phyloP scores from a whole-genome alignment of 2,113 vertebrate genomes.

The Rhipidura dahli region DNA sequence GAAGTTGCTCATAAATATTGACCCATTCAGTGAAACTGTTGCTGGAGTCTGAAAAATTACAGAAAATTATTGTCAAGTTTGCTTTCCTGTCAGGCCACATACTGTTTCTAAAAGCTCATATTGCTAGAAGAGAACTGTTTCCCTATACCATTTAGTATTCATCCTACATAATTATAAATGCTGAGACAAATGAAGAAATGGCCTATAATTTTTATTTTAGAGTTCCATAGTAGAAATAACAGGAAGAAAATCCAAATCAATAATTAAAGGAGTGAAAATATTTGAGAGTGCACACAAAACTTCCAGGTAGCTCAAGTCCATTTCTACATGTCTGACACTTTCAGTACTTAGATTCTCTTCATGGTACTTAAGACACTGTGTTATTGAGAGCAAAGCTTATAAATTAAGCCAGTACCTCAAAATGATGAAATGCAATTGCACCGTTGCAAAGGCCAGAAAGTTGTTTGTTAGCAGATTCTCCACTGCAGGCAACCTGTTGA shows the following conservation, averaged over 20 bases:
- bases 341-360: neutral
- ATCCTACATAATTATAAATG: neutral
- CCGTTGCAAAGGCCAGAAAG: slow-evolving; percentile 76
- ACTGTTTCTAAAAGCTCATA: neutral
- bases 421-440: slow-evolving; percentile 38
- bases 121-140: neutral
- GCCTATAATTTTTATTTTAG: neutral
- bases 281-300: neutral
- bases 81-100: neutral
- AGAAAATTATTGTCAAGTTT: neutral
- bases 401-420: slow-evolving; percentile 75
- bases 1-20: slow-evolving; percentile 52
- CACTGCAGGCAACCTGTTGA: slow-evolving; percentile 83
- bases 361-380: neutral
- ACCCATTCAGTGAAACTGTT: slow-evolving; percentile 69
- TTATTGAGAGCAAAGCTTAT: neutral
- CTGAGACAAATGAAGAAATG: neutral
- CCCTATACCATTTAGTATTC: neutral
- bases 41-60: slow-evolving; percentile 64
- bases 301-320: slow-evolving; percentile 30
- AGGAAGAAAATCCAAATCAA: neutral
- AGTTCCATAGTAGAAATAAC: neutral
- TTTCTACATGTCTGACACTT: neutral
- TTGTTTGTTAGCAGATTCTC: slow-evolving; percentile 48
- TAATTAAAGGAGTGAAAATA: neutral